phyloP scores from a whole-genome alignment of 2,888 invertebrate species.

The Xestobium rufovillosum region DNA sequence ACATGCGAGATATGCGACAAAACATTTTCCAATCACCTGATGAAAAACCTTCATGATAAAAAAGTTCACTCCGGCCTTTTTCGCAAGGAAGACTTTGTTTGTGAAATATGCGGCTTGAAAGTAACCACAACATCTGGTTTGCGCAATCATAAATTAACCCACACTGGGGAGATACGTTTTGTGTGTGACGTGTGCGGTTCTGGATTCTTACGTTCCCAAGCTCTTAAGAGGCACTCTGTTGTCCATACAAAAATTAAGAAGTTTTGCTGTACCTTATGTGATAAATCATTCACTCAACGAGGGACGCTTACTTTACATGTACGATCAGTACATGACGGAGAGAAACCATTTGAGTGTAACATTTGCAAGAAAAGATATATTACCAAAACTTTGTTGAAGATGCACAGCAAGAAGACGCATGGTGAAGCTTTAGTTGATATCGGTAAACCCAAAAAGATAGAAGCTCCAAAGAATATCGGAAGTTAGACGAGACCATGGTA shows the following conservation, averaged over 20 bases:
- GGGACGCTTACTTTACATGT: not conserved
- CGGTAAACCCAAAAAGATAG: no score
- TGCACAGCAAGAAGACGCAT: no score
- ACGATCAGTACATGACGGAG: not conserved
- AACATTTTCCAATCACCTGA: no score
- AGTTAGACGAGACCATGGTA: no score
- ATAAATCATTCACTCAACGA: not conserved
- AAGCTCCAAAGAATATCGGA: no score
- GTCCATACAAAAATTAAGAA: not conserved
- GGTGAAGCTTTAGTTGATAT: no score
- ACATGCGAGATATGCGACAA: no score
- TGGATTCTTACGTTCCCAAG: not conserved
- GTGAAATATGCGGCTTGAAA: no score
- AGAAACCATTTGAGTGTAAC: not conserved
- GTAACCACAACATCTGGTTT: no score
- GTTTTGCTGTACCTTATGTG: not conserved
- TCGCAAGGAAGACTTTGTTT: no score
- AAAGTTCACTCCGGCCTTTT: no score
- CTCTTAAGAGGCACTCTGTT: not conserved
- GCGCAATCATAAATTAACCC: not conserved
- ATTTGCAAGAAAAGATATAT: conserved; percentile 4
- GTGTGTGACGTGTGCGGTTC: conserved; percentile 1
- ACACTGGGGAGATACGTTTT: not conserved
- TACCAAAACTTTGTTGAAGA: conserved; percentile 4
- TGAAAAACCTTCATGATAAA: no score